Conservation (phyloP, 92 coral and sea anemone species). For the Palythoa caribaeorum region DNA sequence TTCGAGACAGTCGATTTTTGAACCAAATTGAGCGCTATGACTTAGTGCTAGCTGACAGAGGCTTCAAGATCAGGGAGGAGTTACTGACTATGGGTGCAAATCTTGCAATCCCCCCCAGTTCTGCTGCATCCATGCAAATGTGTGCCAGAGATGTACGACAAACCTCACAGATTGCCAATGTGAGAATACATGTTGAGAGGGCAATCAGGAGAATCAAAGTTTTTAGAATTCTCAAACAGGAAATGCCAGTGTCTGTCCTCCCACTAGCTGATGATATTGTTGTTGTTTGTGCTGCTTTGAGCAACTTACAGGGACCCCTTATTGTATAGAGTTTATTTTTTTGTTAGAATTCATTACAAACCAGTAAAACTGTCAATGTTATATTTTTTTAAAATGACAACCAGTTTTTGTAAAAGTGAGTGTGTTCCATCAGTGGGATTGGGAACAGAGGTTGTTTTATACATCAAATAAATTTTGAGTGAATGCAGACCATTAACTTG, state of each 20-base stretch:
- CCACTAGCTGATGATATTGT: constrained; percentile 54
- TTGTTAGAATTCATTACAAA: background rate
- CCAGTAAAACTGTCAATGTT: background rate
- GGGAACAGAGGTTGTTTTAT: background rate
- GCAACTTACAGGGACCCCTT: constrained; percentile 51
- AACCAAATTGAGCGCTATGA: constrained; percentile 47
- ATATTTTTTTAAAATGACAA: background rate
- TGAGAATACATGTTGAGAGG: constrained; percentile 51
- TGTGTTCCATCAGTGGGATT: background rate
- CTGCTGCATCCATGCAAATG: constrained; percentile 57
- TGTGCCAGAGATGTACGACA: constrained; percentile 36
- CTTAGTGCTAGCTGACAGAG: constrained; percentile 52
- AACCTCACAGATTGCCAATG: constrained; percentile 58
- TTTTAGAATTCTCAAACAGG: constrained; percentile 49
- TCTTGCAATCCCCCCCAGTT: constrained; percentile 54
- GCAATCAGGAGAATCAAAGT: constrained; percentile 53
- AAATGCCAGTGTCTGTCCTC: constrained; percentile 36
- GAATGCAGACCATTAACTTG: no score
- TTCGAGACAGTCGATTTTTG: constrained; percentile 56
- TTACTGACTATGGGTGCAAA: constrained; percentile 38
- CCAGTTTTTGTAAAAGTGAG: background rate
- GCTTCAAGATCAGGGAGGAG: constrained; percentile 54
- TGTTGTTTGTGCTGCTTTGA: constrained; percentile 50
- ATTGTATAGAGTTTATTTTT: constrained; percentile 28
- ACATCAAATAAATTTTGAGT: background rate